Base-by-base conservation (phyloP, 2,888 invertebrate species). In the Poecilobothrus nobilitatus region DNA sequence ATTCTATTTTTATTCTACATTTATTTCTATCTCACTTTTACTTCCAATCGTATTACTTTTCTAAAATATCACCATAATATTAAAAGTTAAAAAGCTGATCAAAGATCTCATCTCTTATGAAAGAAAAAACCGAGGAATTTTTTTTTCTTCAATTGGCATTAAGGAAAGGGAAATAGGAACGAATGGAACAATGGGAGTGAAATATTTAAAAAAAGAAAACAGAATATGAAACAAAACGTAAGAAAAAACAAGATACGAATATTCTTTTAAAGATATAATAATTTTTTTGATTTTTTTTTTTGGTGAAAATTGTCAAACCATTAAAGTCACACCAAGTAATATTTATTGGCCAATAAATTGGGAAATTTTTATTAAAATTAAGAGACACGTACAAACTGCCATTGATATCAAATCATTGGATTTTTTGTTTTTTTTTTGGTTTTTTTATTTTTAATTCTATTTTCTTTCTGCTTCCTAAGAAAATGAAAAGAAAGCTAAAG, bases 311-410 rank as follows among this genome's bases (percentile, higher is more conserved):
- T 53, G 53, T 53, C 53, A 53, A 53, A 53, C 53, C 53, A 53
- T 53, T 53, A 53, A 53, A 53, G 53, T 53, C 53, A 53, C 53
- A 53, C 53, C 53, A 53, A 53, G 53, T 53, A 53, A 53, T 53
- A 53, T 53, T 53, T 53, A 53, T 53, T 53, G 53, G 18, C 53
- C 53, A 53, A 53, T 53, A 53, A 53, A 53, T 53, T 53, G 53
- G 53, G n/a, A 53, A 27, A 53, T 53, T 53, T 53, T 53, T 53
- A 53, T 53, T 53, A 53, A 53, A 53, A 53, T 53, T 53, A 53
- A 53, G 18, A 18, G 53, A n/a, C 53, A 53, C 53, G 53, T 53
- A 53, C 53, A 53, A 53, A 53, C 12, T 18, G 15, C 37, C 37
- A 53, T 53, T 53, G 12, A 53, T 53, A 18, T 53, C 1, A 53